Evolutionary conservation across 1,140 invertebrate genomes (phyloP), one percentile per base, ranked within the genome.

Genomic region (Copidosoma floridanum): DNA sequence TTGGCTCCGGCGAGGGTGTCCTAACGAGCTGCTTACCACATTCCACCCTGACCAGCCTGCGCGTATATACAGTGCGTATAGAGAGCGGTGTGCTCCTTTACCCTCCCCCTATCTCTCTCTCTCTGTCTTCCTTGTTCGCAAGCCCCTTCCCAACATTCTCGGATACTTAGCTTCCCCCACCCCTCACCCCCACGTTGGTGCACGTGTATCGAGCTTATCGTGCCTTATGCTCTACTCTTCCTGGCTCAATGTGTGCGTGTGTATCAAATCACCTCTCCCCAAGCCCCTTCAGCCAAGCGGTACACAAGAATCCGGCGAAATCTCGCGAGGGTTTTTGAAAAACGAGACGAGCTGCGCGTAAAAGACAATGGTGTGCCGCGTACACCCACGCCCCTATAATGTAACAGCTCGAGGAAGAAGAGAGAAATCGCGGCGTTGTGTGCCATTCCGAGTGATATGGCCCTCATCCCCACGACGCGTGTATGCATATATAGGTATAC

Each of bases 21-120:
- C 65, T 71, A 71, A 71, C 70, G 70, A 69, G 69, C 69, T 71
- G 69, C 69, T 71, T 69, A 71, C 69, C 69, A 51, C 67, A 71
- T 67, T 66, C 61, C 58, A 57, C 61, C 55, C 57, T 60, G 52
- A 60, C 57, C 57, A 47, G 7, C n/a, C n/a, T n/a, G n/a, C n/a
- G n/a, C n/a, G n/a, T n/a, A n/a, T n/a, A n/a, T n/a, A n/a, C n/a
- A n/a, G n/a, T n/a, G n/a, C n/a, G n/a, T n/a, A n/a, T n/a, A n/a
- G n/a, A n/a, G n/a, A n/a, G n/a, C n/a, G n/a, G n/a, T 35, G 47
- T 37, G 48, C 38, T 50, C 29, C 40, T 24, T 38, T 24, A 50
- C 47, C 40, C 47, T 65, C 61, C 29, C 58, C 43, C 66, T 46
- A 35, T 60, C 16, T 40, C 58, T 26, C 53, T 63, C 44, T 40